These are phyloP conservation scores for Agriopis marginaria DNA, from an alignment of 2,888 invertebrate genomes.

Conservation along the genomic window DNA sequence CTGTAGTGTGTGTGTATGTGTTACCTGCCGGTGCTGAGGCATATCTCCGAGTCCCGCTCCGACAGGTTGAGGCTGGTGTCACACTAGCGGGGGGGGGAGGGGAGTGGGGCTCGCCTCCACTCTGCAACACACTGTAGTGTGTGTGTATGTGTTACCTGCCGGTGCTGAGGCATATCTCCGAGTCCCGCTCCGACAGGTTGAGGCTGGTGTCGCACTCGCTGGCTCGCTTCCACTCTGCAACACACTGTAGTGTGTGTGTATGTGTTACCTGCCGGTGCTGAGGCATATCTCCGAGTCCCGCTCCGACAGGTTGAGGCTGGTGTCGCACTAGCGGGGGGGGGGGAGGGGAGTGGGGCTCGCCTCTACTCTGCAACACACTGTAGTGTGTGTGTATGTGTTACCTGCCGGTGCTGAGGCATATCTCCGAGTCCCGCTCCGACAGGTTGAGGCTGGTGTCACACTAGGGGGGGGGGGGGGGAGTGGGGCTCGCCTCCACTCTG, in stretches of 20 bases:
- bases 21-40: conserved; percentile 67
- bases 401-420: conserved; percentile 68
- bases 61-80: conserved; percentile 67
- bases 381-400: conserved; percentile 37
- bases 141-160: conserved; percentile 55
- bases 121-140: neutral
- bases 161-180: conserved; percentile 66
- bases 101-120: conserved; percentile 49
- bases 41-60: conserved; percentile 67
- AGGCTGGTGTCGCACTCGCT: conserved; percentile 62
- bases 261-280: conserved; percentile 62
- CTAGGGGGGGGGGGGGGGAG: conserved; percentile 32
- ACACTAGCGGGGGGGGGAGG: conserved; percentile 45
- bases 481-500: conserved; percentile 46
- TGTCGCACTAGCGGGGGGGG: conserved; percentile 54
- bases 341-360: conserved; percentile 41
- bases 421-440: conserved; percentile 69
- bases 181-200: conserved; percentile 67
- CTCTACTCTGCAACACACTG: conserved; percentile 39
- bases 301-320: conserved; percentile 67
- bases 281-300: conserved; percentile 68
- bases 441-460: conserved; percentile 65
- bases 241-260: too few species aligned
- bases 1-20: too few species aligned
- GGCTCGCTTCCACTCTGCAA: conserved; percentile 43